Evolutionary conservation across 1,140 invertebrate species (phyloP).

Genomic region (Macrocentrus cingulum): DNA sequence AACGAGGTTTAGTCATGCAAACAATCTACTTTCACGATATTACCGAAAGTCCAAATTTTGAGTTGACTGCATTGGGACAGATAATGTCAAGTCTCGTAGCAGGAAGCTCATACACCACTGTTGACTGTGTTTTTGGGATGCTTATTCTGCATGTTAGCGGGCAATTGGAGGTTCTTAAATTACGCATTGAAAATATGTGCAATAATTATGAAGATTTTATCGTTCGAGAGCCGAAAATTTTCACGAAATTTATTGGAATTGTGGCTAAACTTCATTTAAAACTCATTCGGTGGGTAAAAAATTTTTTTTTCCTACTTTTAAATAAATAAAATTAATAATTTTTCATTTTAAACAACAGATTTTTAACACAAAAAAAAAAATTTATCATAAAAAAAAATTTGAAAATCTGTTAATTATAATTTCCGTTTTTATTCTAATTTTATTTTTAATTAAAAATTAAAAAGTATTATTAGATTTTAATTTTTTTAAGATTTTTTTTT

Average conservation of each 20-base stretch:
- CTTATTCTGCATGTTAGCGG: constrained; percentile 4
- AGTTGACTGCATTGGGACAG: not conserved
- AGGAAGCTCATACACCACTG: not conserved
- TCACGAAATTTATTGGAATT: not conserved
- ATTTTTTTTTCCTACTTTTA: too few relatives aligned
- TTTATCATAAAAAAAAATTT: too few relatives aligned
- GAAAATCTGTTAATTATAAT: too few relatives aligned
- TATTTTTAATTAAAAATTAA: too few relatives aligned
- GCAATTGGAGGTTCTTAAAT: not conserved
- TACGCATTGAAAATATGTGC: not conserved
- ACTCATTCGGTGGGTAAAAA: not conserved
- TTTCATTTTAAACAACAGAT: too few relatives aligned
- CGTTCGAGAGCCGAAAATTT: not conserved
- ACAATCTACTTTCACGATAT: constrained; percentile 1
- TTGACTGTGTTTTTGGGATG: not conserved
- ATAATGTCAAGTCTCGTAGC: not conserved
- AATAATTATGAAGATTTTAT: not conserved
- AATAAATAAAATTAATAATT: too few relatives aligned
- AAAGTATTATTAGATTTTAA: too few relatives aligned
- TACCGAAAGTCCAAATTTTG: not conserved
- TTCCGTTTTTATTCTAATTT: too few relatives aligned
- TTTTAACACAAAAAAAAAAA: too few relatives aligned
- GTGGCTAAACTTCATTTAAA: not conserved
- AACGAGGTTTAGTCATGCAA: not conserved
- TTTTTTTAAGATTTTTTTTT: not conserved